Percentiles rank a stretch among this genome's conserved stretches.
Evolutionary conservation across 37 sponge, comb jelly and placozoan genomes (phyloP).

Genomic region (Eunapius fragilis): DNA sequence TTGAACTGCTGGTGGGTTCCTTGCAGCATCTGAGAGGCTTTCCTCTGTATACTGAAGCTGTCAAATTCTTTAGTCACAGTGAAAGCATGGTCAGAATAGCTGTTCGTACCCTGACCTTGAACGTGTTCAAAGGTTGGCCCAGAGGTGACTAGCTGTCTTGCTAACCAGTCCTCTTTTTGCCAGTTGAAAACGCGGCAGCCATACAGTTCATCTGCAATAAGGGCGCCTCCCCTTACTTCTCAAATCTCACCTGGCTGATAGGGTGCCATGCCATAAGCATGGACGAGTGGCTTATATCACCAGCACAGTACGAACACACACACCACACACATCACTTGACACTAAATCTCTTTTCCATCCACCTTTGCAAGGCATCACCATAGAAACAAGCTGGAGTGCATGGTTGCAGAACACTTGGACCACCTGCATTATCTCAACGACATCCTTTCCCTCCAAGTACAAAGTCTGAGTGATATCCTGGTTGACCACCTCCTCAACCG

Average conservation of each 20-base stretch:
- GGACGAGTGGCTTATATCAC: conserved; percentile 84
- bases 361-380: conserved; percentile 65
- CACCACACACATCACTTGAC: conserved; percentile 8
- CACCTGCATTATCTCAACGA: conserved; percentile 95
- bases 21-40: conserved; percentile 94
- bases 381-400: conserved; percentile 67
- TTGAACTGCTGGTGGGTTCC: too few relatives aligned
- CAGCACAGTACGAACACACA: conserved; percentile 60
- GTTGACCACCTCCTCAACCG: conserved; percentile 73
- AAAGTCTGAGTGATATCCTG: conserved; percentile 71
- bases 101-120: conserved; percentile 96
- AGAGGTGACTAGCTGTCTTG: neutral
- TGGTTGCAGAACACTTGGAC: conserved; percentile 95
- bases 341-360: conserved; percentile 6
- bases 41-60: conserved; percentile 98
- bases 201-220: conserved; percentile 87
- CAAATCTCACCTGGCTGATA: conserved; percentile 96
- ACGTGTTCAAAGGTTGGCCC: conserved; percentile 85
- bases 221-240: conserved; percentile 95
- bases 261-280: conserved; percentile 92
- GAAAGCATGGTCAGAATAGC: conserved; percentile 99
- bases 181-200: conserved; percentile 78
- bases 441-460: conserved; percentile 76
- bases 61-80: conserved; percentile 96
- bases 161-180: neutral